phyloP scores from a whole-genome alignment of 2,797 vertebrate species.

The Lepilemur ruficaudatus region DNA sequence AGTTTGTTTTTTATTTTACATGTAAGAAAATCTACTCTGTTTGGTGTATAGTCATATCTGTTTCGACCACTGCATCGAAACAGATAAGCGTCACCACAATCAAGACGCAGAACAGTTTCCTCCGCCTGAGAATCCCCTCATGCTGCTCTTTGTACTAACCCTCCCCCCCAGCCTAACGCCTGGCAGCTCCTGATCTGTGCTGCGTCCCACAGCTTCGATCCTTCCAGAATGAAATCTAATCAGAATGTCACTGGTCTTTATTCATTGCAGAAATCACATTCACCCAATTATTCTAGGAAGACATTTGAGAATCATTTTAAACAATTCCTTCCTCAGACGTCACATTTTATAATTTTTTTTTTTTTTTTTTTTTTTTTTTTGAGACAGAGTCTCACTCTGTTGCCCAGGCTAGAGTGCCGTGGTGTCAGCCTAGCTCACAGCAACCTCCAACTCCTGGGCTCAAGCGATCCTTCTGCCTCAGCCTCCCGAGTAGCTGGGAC shows the following conservation, averaged over 20 bases:
- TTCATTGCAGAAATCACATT: background rate
- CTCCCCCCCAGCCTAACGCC: background rate
- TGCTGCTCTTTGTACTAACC: background rate
- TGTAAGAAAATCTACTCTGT: background rate
- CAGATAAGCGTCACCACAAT: background rate
- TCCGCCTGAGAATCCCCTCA: background rate
- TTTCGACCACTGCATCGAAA: background rate
- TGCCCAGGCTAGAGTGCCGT: too few species aligned
- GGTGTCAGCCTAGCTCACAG: too few species aligned
- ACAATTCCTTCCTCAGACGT: background rate
- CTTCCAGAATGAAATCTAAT: background rate
- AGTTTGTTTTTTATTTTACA: background rate
- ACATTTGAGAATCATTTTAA: background rate
- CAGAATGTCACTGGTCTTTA: background rate
- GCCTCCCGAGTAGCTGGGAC: too few species aligned
- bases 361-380: too few species aligned
- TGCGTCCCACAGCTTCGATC: background rate
- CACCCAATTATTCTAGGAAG: background rate
- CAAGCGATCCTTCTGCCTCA: too few species aligned
- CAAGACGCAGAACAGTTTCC: background rate
- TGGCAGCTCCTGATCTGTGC: background rate
- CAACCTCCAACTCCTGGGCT: too few species aligned
- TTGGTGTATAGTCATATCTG: too few species aligned
- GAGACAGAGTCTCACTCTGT: too few species aligned
- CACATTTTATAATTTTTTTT: too few species aligned